These are phyloP conservation scores for Halcyon senegalensis DNA, from an alignment of 2,113 vertebrate genomes.

Conservation along the genomic window DNA sequence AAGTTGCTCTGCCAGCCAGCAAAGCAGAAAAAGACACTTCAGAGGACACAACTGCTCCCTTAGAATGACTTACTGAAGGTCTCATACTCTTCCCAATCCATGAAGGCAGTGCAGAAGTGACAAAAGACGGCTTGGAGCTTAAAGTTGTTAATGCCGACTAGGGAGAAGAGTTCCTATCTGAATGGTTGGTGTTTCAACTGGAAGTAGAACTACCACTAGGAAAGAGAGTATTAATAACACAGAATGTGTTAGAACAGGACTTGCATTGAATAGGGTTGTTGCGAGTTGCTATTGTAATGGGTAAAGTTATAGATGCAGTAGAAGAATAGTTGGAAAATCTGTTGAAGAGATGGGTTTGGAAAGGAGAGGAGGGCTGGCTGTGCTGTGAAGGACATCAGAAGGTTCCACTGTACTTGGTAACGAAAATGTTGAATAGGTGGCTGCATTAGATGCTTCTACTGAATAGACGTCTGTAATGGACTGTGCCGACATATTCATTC, in stretches of 20 bases:
- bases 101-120: constrained; percentile 34
- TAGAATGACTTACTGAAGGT: constrained; percentile 22
- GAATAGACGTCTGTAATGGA: constrained; percentile 21
- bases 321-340: constrained; percentile 33
- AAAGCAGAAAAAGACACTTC: constrained; percentile 5
- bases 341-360: background rate
- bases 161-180: background rate
- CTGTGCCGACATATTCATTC: background rate
- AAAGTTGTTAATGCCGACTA: background rate
- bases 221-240: background rate
- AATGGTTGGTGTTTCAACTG: background rate
- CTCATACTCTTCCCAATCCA: constrained; percentile 1
- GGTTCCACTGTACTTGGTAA: constrained; percentile 38
- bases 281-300: background rate
- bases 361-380: background rate
- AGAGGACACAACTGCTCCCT: background rate
- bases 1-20: background rate
- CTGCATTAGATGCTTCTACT: background rate
- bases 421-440: constrained; percentile 6
- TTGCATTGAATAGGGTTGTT: background rate
- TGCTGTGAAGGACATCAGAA: constrained; percentile 31
- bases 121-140: background rate
- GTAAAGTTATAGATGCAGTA: background rate
- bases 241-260: background rate
- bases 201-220: background rate